Percentiles rank a stretch among this genome's conserved stretches.
Conservation (phyloP, 2,797 vertebrate genomes). For the Pipistrellus pygmaeus region DNA sequence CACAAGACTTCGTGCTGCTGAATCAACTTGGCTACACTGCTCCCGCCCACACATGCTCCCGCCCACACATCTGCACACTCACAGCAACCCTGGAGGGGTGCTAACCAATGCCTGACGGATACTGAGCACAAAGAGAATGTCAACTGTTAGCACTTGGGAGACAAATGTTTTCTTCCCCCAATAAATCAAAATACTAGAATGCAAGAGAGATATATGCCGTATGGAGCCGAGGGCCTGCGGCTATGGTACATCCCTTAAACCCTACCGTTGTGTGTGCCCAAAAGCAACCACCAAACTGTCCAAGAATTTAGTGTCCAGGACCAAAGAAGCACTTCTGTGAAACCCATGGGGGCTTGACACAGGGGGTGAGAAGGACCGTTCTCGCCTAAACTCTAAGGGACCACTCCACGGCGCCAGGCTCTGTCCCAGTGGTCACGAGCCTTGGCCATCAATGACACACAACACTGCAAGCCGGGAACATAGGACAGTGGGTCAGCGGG, state of each 20-base stretch:
- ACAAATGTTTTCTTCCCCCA: not conserved
- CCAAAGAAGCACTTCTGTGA: not conserved
- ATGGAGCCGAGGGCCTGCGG: not conserved
- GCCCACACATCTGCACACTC: not conserved
- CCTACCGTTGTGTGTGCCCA: not conserved
- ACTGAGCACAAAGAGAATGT: conserved; percentile 3
- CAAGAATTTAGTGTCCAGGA: not conserved
- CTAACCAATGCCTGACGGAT: not conserved
- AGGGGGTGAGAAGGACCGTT: not conserved
- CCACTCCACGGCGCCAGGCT: not conserved
- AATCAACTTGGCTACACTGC: not conserved
- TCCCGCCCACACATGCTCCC: not conserved
- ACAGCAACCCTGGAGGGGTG: not conserved
- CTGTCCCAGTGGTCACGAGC: not conserved
- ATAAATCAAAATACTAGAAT: not conserved
- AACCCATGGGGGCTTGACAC: not conserved
- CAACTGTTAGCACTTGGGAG: not conserved
- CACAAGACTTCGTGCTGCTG: rapidly evolving
- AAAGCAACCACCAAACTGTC: not conserved
- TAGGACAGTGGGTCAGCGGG: rapidly evolving
- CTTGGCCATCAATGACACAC: rapidly evolving
- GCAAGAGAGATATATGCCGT: not conserved
- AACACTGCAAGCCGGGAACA: not conserved
- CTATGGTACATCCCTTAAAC: not conserved
- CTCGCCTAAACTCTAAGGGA: not conserved